Percentiles rank a stretch among this genome's conserved stretches.
Conservation (phyloP, 2,888 invertebrate genomes). For the Eustalomyia histrio region DNA sequence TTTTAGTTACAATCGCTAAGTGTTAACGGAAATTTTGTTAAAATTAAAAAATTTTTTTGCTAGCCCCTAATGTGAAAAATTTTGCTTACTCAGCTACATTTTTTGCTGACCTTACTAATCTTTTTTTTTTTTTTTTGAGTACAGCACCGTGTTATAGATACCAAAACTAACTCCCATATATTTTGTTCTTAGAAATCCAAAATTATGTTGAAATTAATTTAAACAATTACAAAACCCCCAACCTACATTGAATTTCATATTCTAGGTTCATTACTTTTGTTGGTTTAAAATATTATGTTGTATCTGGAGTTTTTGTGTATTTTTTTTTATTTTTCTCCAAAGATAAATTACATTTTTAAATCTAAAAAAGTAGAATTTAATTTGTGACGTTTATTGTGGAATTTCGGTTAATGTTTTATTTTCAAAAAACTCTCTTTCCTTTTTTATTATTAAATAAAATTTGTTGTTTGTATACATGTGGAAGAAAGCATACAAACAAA, state of each 20-base stretch:
- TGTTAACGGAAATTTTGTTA: no score
- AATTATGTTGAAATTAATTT: no score
- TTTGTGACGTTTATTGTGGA: constrained; percentile 63
- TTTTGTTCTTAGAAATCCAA: no score
- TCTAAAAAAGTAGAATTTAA: constrained; percentile 56
- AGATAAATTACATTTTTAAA: constrained; percentile 55
- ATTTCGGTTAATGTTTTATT: constrained; percentile 51
- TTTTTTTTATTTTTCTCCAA: constrained; percentile 25
- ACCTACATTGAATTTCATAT: neutral
- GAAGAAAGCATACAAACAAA: neutral
- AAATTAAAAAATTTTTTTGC: no score
- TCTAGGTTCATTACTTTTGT: constrained; percentile 3
- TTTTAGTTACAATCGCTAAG: no score
- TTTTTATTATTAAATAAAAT: constrained; percentile 1
- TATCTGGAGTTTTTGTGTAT: neutral
- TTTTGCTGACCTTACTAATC: no score
- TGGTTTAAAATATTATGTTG: constrained; percentile 48
- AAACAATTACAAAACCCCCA: no score
- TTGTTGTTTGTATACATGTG: neutral
- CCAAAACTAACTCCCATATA: no score
- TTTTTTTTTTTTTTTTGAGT: no score
- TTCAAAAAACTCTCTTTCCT: neutral
- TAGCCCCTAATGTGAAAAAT: no score
- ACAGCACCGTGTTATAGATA: no score
- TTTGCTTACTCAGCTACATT: no score